Evolutionary conservation across 2,888 invertebrate species (phyloP).

Genomic region (Dicyrtoma fusca): DNA sequence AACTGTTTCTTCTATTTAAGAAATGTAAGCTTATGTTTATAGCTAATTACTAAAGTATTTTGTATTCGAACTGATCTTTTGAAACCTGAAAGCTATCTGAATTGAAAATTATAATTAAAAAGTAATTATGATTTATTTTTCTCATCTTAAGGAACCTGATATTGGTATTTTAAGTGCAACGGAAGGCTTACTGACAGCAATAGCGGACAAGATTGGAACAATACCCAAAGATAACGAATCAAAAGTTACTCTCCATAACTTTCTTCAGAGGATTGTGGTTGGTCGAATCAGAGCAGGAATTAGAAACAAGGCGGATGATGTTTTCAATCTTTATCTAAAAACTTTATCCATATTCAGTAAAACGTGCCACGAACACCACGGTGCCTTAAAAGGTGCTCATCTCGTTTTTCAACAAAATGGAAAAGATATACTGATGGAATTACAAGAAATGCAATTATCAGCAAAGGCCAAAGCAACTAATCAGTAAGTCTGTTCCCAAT

Average conservation of each 20-base stretch:
- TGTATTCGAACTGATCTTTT: too few relatives aligned
- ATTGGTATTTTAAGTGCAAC: constrained; percentile 19
- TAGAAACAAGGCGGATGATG: constrained; percentile 16
- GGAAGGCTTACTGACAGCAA: background rate
- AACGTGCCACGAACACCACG: constrained; percentile 19
- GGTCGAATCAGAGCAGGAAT: constrained; percentile 23
- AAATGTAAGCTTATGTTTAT: too few relatives aligned
- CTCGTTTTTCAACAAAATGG: constrained; percentile 6
- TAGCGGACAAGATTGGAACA: constrained; percentile 10
- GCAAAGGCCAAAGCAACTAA: constrained; percentile 24
- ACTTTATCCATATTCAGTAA: constrained; percentile 11
- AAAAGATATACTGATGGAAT: constrained; percentile 22
- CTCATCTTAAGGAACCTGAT: constrained; percentile 19
- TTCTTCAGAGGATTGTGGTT: constrained; percentile 19
- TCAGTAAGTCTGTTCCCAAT: constrained; percentile 12
- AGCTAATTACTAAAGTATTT: too few relatives aligned
- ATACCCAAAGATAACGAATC: background rate
- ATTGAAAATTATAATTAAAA: too few relatives aligned
- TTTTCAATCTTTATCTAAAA: constrained; percentile 22
- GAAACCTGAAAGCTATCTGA: too few relatives aligned
- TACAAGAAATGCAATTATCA: constrained; percentile 23
- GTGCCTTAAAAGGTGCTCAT: constrained; percentile 18
- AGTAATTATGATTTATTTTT: background rate
- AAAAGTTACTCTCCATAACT: background rate
- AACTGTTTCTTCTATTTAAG: constrained; percentile 23